Base-by-base conservation (phyloP, 2,888 invertebrate genomes). In the Stenoptilia bipunctidactyla region DNA sequence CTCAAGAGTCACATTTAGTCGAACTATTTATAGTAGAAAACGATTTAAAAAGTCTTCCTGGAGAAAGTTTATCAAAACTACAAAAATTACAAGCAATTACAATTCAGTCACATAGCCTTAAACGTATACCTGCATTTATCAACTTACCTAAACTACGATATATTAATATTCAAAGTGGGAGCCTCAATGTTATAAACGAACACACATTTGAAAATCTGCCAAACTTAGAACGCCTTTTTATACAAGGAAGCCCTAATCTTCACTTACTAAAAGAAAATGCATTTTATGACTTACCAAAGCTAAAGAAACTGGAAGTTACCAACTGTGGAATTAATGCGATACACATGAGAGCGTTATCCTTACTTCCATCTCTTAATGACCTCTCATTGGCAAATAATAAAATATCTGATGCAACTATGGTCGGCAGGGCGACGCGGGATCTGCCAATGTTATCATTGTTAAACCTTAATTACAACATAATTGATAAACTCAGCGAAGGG, bases 1-100 rank as follows among this genome's bases (percentile, higher is more conserved):
- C 92, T 14, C 85, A 93, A 39, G 93, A 94, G 67, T 87, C 87
- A 33, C 88, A 88, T 38, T 73, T 95, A 25, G 88, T 94, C 50
- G 95, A 95, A 75, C 86, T 95, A 40, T 95, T 91, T 56, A 86
- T 95, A 20, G 94, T 94, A 1, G 95, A 95, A 69, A 92, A 93
- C 12, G 90, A 92, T 48, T 66, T 95, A 38, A 87, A 92, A 45
- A 92, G 89, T 51, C 79, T 94, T 38, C 94, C 94, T 0, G 86
- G 90, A 1, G 94, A 94, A 65, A 92, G 92, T 52, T 71, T 95
- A 36, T 86, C 88, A 47, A 90, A 90, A 54, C 75, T 94, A 53
- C 87, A 88, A 52, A 89, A 90, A 48, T 80, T 94, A 40, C 91
- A 94, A 82, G 95, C 95, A 1, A 86, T 94, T 34, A 94, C 95